These are phyloP conservation scores for Ibycter americanus DNA, from an alignment of 2,797 vertebrate species.

Conservation along the genomic window DNA sequence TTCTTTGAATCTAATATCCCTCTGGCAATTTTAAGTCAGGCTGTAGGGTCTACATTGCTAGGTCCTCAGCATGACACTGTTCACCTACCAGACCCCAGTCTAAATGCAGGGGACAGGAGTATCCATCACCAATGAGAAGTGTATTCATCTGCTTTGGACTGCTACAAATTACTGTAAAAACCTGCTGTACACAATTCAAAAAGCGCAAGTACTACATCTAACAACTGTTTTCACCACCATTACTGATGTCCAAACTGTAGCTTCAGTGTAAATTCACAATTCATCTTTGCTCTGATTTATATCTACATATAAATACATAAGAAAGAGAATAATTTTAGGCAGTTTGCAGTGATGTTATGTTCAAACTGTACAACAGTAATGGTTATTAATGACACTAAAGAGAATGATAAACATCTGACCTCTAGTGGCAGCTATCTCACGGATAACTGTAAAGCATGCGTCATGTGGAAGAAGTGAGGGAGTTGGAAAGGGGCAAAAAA, in stretches of 20 bases:
- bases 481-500: accelerated
- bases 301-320: background rate
- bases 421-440: conserved; percentile 37
- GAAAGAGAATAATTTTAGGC: background rate
- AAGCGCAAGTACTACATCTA: background rate
- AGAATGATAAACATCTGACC: conserved; percentile 37
- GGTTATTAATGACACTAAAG: background rate
- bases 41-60: background rate
- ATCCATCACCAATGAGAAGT: background rate
- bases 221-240: background rate
- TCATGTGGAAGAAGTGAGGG: background rate
- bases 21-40: background rate
- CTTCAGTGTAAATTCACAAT: background rate
- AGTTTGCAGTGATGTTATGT: background rate
- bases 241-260: background rate
- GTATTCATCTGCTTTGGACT: background rate
- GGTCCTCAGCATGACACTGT: background rate
- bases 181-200: background rate
- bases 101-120: background rate
- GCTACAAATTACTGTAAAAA: background rate
- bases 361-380: background rate
- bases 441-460: background rate
- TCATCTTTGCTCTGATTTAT: background rate
- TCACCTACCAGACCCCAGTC: background rate
- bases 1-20: background rate